These are phyloP conservation scores for Copidosoma aretas DNA, from an alignment of 2,888 invertebrate species.

Conservation along the genomic window DNA sequence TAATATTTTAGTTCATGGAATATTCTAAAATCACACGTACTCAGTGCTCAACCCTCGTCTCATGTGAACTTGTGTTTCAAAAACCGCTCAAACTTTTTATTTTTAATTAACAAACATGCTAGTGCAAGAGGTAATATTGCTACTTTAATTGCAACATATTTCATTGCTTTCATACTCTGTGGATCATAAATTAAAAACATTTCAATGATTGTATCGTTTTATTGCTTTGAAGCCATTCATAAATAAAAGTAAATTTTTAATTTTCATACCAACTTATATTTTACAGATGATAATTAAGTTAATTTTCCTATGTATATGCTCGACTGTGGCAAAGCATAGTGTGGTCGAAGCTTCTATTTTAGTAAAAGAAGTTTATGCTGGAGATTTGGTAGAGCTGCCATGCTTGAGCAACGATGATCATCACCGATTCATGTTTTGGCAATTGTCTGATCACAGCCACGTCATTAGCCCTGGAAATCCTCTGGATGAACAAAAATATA, in stretches of 20 bases:
- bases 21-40: slow-evolving; percentile 4
- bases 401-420: slow-evolving; percentile 72
- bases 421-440: slow-evolving; percentile 75
- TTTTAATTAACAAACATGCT: slow-evolving; percentile 12
- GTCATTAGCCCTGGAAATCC: slow-evolving; percentile 71
- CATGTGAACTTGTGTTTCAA: background rate
- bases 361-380: slow-evolving; percentile 66
- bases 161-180: slow-evolving; percentile 6
- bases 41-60: background rate
- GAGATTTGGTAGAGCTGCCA: slow-evolving; percentile 68
- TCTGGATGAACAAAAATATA: slow-evolving; percentile 70
- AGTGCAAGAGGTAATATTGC: slow-evolving; percentile 31
- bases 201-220: background rate
- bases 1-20: slow-evolving; percentile 23
- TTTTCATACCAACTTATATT: slow-evolving; percentile 7
- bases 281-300: slow-evolving; percentile 37
- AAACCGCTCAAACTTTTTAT: too few species aligned
- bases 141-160: slow-evolving; percentile 16
- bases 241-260: background rate
- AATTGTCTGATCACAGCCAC: slow-evolving; percentile 65
- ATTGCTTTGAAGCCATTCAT: slow-evolving; percentile 10
- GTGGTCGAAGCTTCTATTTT: slow-evolving; percentile 46
- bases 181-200: background rate
- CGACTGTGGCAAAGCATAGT: slow-evolving; percentile 38
- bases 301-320: slow-evolving; percentile 44